Percentiles rank a stretch among this genome's conserved stretches.
Evolutionary conservation across 2,888 invertebrate species (phyloP).

Genomic region (Boloria euphrosyne): DNA sequence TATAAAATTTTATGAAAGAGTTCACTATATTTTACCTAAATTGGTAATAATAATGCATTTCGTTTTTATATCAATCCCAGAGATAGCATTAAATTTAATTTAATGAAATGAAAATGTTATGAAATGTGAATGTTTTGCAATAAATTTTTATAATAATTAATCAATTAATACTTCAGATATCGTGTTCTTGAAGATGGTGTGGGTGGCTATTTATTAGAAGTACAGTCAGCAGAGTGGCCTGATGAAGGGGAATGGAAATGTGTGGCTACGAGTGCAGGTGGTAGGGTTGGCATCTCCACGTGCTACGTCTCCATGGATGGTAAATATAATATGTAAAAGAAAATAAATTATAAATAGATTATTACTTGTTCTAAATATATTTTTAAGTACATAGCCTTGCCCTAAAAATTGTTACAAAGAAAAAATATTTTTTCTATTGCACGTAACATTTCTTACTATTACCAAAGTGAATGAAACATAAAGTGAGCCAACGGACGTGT

Average conservation of each 20-base stretch:
- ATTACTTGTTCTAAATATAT: background rate
- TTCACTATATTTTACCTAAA: no score
- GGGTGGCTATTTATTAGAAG: slow-evolving; percentile 90
- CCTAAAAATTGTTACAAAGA: no score
- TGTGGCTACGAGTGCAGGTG: slow-evolving; percentile 89
- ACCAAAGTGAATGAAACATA: no score
- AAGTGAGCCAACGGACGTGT: no score
- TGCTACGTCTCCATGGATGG: slow-evolving; percentile 90
- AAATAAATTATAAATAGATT: no score
- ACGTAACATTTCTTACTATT: no score
- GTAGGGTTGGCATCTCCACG: slow-evolving; percentile 88
- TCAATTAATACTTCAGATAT: slow-evolving; percentile 72
- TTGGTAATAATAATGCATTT: no score
- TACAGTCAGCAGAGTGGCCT: slow-evolving; percentile 87
- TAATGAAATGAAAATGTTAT: no score
- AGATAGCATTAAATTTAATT: no score
- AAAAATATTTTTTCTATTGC: no score
- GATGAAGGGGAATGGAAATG: slow-evolving; percentile 96
- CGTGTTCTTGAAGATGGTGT: slow-evolving; percentile 90
- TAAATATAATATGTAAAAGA: slow-evolving; percentile 57
- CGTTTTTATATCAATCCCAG: no score
- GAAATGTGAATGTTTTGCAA: background rate
- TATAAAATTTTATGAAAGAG: no score
- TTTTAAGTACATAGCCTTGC: background rate
- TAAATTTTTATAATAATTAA: background rate